Base-by-base conservation (phyloP, 2,888 invertebrate species). In the Ornithoptera alexandrae region DNA sequence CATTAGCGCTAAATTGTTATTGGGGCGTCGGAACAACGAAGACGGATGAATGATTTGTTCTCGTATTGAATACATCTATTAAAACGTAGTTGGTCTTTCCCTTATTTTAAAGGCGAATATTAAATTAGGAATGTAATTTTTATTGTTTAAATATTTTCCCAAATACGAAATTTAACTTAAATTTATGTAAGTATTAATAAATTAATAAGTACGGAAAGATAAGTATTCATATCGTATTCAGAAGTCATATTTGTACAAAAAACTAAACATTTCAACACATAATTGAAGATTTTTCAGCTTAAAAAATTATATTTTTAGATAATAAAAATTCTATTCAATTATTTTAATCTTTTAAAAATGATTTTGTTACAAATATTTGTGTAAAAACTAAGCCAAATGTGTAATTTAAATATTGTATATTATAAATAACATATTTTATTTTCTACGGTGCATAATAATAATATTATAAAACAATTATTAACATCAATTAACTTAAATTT, bases 1-100 rank as follows among this genome's bases (percentile, higher is more conserved):
- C 89, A 87, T 90, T 90, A 89, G 81, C 73, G 78, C 75, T 76
- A 77, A 78, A 76, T 78, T 73, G 71, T 71, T 74, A 78, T 74
- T 76, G 70, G 70, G 70, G 70, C 66, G 66, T 59, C 15, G 36
- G 66, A 62, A 70, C 66, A 69, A 70, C 66, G 66, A 58, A 63
- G 56, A 67, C 39, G 39, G 62, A 62, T 58, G 53, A 63, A 59
- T 65, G 53, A 68, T 59, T 66, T 62, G 64, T 60, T 30, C 66
- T 62, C 62, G 62, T 39, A 53, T 64, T 67, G 57, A 67, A 68
- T 46, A 65, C 58, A 50, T 65, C 60, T 62, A 58, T 62, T 62
- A 57, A 72, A 67, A 71, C 53, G 68, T 69, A 61, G n/a, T 42
- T 65, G 61, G n/a, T 65, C n/a, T 57, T 57, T 20, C n/a, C 57